phyloP scores from a whole-genome alignment of 2,113 vertebrate species.

The Sylvilagus bachmani region DNA sequence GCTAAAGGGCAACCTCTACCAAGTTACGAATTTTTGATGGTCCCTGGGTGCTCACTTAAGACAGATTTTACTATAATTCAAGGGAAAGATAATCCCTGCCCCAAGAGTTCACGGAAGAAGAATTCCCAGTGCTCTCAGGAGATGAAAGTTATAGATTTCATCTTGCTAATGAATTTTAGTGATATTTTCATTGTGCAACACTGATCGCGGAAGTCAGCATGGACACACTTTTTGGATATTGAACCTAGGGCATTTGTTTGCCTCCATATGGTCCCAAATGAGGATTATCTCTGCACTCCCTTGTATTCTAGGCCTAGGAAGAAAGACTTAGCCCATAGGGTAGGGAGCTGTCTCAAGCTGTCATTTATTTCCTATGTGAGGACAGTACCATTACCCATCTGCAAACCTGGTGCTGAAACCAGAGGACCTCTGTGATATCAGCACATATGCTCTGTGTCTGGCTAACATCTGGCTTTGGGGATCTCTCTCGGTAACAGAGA shows the following conservation, averaged over 20 bases:
- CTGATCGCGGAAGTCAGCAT: background rate
- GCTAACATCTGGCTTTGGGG: background rate
- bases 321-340: background rate
- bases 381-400: background rate
- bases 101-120: constrained; percentile 63
- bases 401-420: background rate
- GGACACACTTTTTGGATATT: background rate
- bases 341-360: background rate
- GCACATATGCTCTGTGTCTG: background rate
- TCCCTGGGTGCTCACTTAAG: constrained; percentile 74
- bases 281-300: background rate
- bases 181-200: constrained; percentile 66
- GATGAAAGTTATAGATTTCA: constrained; percentile 57
- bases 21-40: constrained; percentile 70
- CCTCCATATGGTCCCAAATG: background rate
- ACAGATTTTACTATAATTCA: constrained; percentile 75
- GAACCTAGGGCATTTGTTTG: background rate
- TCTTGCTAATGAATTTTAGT: constrained; percentile 68
- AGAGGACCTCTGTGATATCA: background rate
- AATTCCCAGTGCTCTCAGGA: background rate
- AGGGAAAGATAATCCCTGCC: constrained; percentile 70
- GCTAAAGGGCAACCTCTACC: constrained; percentile 82
- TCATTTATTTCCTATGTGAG: background rate
- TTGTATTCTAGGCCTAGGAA: background rate
- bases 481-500: background rate